Evolutionary conservation across 2,797 vertebrate genomes (phyloP), one percentile per base, ranked within the genome.

Genomic region (Micromesistius poutassou): DNA sequence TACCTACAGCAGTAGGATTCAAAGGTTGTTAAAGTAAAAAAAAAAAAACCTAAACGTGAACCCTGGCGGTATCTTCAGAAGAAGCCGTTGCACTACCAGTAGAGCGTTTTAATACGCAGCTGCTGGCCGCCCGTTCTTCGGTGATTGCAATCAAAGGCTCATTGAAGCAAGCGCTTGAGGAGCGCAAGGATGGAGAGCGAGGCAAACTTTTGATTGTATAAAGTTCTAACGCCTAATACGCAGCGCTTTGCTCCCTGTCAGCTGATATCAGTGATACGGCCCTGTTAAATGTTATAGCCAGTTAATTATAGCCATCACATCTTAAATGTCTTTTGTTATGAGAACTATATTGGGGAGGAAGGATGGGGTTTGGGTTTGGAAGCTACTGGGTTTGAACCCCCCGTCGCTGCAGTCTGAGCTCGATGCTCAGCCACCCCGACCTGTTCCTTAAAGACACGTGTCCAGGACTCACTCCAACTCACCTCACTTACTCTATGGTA

Each of bases 61-160:
- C n/a, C 62, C 55, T 62, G 25, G 25, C 25, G 12, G n/a, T 68
- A 28, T 28, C 7, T 16, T 13, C 62, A 68, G n/a, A 28, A 68
- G 55, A 10, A 62, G n/a, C 55, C 12, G 1, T 28, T 68, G 25
- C 62, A 28, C n/a, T 28, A 28, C 62, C 62, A 68, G n/a, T 2
- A 5, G 7, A 68, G n/a, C 62, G 4, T 68, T 28, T 68, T 28
- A 68, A 9, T 68, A 12, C 25, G 25, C 10, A 1, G 22, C 62
- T 3, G 25, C 62, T 28, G n/a, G 62, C 62, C 62, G 2, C 25
- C 2, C 5, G n/a, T 28, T 68, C 62, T 68, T 13, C n/a, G 28
- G n/a, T 68, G 62, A 68, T 68, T 68, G 62, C 62, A 68, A 68
- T 68, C 62, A 68, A 68, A 28, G 62, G 62, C 62, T 68, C 62